phyloP scores from a whole-genome alignment of 2,888 invertebrate species.

The Troglohyphantes excavatus region DNA sequence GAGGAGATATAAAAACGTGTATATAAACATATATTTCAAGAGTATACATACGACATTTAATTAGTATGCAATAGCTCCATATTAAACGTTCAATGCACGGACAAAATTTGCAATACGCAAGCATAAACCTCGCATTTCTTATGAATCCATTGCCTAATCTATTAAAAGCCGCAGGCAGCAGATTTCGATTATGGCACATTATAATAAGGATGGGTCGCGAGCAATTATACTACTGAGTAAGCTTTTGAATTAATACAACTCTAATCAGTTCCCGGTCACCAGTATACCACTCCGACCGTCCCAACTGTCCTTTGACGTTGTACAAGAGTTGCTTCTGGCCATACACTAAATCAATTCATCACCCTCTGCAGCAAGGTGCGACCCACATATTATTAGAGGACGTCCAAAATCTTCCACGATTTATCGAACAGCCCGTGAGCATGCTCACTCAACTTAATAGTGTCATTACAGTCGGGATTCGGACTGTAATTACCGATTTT shows the following conservation, averaged over 20 bases:
- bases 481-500: conserved; percentile 39
- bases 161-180: not conserved
- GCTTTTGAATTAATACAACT: not conserved
- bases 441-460: conserved; percentile 64
- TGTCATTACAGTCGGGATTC: conserved; percentile 50
- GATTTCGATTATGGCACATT: not conserved
- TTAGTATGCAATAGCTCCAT: not conserved
- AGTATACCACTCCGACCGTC: not conserved
- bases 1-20: no score
- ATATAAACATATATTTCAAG: no score
- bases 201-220: not conserved
- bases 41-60: not conserved
- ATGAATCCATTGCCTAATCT: not conserved
- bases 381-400: conserved; percentile 28
- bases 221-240: not conserved
- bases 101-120: not conserved
- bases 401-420: not conserved
- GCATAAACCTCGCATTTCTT: not conserved
- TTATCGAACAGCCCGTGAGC: conserved; percentile 51
- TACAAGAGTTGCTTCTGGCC: not conserved
- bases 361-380: conserved; percentile 15
- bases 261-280: not conserved
- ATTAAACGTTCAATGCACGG: not conserved
- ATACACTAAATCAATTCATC: conserved; percentile 37
- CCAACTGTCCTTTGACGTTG: not conserved